These are phyloP conservation scores for Stichopus horrens DNA, from an alignment of 53 echinoderm and acorn worm genomes.

Conservation along the genomic window DNA sequence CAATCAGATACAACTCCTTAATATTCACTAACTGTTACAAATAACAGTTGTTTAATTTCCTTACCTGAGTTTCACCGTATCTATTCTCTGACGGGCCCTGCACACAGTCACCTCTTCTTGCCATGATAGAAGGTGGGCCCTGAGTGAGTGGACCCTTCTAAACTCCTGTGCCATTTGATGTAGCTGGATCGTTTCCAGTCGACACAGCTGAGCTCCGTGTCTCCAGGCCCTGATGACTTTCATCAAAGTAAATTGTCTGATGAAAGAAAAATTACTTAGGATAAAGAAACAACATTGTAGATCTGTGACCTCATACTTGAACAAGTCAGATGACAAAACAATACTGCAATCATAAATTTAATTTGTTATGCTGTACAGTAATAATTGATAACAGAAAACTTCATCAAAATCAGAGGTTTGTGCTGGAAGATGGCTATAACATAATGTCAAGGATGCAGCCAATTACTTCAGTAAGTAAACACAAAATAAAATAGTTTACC, in stretches of 20 bases:
- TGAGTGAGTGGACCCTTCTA: slow-evolving; percentile 51
- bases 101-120: slow-evolving; percentile 45
- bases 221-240: slow-evolving; percentile 28
- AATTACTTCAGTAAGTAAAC: too few relatives aligned
- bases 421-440: too few relatives aligned
- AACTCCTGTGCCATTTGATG: slow-evolving; percentile 62
- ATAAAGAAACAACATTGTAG: background rate
- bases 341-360: too few relatives aligned
- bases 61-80: slow-evolving; percentile 51
- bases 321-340: too few relatives aligned
- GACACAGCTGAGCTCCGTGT: slow-evolving; percentile 37
- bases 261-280: background rate
- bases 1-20: too few relatives aligned
- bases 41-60: background rate
- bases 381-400: too few relatives aligned
- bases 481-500: too few relatives aligned
- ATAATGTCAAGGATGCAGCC: too few relatives aligned
- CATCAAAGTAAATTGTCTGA: background rate
- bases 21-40: too few relatives aligned
- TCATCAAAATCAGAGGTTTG: too few relatives aligned
- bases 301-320: background rate
- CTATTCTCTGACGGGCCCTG: slow-evolving; percentile 40
- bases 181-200: slow-evolving; percentile 51
- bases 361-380: too few relatives aligned
- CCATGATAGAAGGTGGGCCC: slow-evolving; percentile 57